Base-by-base conservation (phyloP, 2,113 vertebrate genomes). In the Callionymus lyra region DNA sequence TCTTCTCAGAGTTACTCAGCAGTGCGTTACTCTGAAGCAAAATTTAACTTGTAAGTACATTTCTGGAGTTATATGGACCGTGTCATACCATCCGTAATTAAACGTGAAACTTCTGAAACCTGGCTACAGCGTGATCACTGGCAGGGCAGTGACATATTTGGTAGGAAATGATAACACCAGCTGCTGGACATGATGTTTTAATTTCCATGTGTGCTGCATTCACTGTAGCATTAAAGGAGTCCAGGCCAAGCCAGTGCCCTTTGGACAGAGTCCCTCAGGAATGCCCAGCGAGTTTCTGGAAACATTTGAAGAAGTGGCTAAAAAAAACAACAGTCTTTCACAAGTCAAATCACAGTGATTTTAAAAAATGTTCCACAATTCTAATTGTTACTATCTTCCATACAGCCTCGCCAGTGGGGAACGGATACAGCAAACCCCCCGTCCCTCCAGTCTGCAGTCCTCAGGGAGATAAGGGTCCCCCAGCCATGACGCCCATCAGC, bases 381-480 rank as follows among this genome's bases (percentile, higher is more conserved):
- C 34, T 57, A 31, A 48, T n/a, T n/a, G n/a, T n/a, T n/a, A n/a
- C n/a, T n/a, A n/a, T 37, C 12, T 60, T 16, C 70, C 42, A 8
- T 11, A 2, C 70, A 98, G 94, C 94, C 43, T 93, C 92, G 67
- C 90, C 92, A 2, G 90, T 93, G 61, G 90, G 90, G 76, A 94
- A 94, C 89, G 94, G 92, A 82, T 95, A 94, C 59, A 92, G 84
- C 78, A 95, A 94, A 70, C 90, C 92, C 52, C 88, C 91, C 0
- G 81, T 93, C 44, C 80, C 85, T 59, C 87, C 90, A 50, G 87
- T 87, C 68, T 84, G 87, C 70, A 89, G 87, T 47, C 79, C 87
- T 16, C 93, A 88, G 53, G 87, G 87, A 50, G 92, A 94, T 57
- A 97, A 90, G 66, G 88, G 91, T 18, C 92, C 90, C 0, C 89